Evolutionary conservation across 2,888 invertebrate genomes (phyloP).

Genomic region (Melinopterus prodromus): DNA sequence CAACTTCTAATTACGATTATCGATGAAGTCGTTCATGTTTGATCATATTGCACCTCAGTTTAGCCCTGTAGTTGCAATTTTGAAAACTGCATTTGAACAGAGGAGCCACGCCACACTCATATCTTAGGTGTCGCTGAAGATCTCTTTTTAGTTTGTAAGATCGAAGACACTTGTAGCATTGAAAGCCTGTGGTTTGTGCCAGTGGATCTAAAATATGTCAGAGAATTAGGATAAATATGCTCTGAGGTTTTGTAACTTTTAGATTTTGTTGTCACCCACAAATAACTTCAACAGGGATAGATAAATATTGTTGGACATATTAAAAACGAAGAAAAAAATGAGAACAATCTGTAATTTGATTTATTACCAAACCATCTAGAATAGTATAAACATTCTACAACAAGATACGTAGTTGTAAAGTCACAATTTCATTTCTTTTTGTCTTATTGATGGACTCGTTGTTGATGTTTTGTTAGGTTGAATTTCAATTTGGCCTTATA

Average conservation of each 20-base stretch:
- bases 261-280: no score
- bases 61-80: slow-evolving; percentile 56
- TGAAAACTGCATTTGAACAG: slow-evolving; percentile 51
- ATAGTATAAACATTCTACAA: no score
- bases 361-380: no score
- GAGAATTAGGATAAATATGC: no score
- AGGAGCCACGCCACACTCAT: slow-evolving; percentile 64
- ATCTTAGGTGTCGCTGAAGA: slow-evolving; percentile 32
- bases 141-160: slow-evolving; percentile 28
- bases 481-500: neutral
- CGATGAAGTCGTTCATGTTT: slow-evolving; percentile 10
- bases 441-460: neutral
- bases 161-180: slow-evolving; percentile 29
- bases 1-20: neutral
- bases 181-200: neutral
- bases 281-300: no score
- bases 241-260: no score
- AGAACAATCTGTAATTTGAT: no score
- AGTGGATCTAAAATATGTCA: no score
- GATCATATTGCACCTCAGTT: slow-evolving; percentile 61
- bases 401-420: no score
- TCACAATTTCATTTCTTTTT: no score
- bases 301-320: no score
- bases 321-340: no score
- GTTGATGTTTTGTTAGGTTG: neutral